Evolutionary conservation across 1,140 invertebrate species (phyloP), one percentile per base, ranked within the genome.

Genomic region (Acromyrmex heyeri): DNA sequence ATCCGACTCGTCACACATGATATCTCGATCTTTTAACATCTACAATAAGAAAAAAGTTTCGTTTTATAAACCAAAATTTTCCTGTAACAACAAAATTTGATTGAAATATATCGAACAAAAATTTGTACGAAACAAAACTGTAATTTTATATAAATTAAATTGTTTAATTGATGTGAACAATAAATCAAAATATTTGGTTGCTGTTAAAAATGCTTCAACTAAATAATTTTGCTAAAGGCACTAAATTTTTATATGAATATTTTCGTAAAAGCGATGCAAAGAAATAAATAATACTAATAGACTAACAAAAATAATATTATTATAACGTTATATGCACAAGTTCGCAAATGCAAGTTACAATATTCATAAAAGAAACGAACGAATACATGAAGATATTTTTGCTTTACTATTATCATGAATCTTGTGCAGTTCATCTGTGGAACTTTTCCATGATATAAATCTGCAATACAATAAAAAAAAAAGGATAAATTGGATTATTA

Each of bases 231-330:
- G 10, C 8, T 44, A 12, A 44, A 44, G 10, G 0, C 38, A 44
- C 38, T 44, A 44, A 44, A 44, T 44, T 44, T 44, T 44, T 38
- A 8, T 44, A 38, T 7, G 38, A 0, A 38, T 38, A 30, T n/a
- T 73, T 14, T 70, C 16, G 3, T 18, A 50, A 50, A 16, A 70
- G 67, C 16, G 8, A n/a, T 1, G 4, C 27, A 34, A 34, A 73
- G 7, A 8, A 57, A 30, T 53, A 57, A 75, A 8, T 2, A n/a
- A 34, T 34, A 75, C 3, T 75, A 57, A 57, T 34, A 8, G 50
- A 75, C 4, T 73, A 73, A 57, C 12, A 16, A 34, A 75, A 57
- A 34, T 57, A 75, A 14, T 73, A n/a, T 16, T 73, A 18, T 5
- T 21, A 18, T 55, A 38, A 30, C 0, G 30, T 24, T 70, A 18